Conservation (phyloP, 2,888 invertebrate genomes). For the Charanyca ferruginea region DNA sequence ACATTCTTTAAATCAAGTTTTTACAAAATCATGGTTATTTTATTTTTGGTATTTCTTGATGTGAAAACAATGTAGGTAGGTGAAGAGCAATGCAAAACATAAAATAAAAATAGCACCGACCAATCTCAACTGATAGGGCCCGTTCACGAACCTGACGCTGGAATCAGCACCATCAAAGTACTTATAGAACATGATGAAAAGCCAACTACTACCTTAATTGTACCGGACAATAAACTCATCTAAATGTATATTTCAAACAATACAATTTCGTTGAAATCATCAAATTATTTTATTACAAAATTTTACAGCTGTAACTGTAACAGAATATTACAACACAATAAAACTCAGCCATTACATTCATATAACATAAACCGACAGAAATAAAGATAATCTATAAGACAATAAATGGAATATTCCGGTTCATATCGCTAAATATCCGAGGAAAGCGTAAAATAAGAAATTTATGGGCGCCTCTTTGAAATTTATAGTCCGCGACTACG, state of each 20-base stretch:
- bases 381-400: slow-evolving; percentile 63
- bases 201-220: no score
- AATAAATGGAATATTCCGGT: slow-evolving; percentile 62
- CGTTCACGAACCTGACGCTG: no score
- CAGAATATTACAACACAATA: slow-evolving; percentile 49
- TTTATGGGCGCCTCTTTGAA: slow-evolving; percentile 65
- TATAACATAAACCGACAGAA: slow-evolving; percentile 47
- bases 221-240: neutral
- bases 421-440: slow-evolving; percentile 69
- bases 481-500: slow-evolving; percentile 68
- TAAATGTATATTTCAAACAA: neutral
- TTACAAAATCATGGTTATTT: no score
- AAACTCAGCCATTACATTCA: slow-evolving; percentile 41
- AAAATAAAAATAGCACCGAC: no score
- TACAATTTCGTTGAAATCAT: slow-evolving; percentile 31
- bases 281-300: slow-evolving; percentile 23
- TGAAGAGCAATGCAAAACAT: no score
- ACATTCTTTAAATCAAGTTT: no score
- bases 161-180: no score
- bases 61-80: no score
- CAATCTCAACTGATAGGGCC: no score
- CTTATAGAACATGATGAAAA: no score
- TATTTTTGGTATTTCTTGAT: no score
- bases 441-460: slow-evolving; percentile 71
- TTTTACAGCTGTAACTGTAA: slow-evolving; percentile 22